Base-by-base conservation (phyloP, 1,140 invertebrate genomes). In the Hylyphantes graminicola region DNA sequence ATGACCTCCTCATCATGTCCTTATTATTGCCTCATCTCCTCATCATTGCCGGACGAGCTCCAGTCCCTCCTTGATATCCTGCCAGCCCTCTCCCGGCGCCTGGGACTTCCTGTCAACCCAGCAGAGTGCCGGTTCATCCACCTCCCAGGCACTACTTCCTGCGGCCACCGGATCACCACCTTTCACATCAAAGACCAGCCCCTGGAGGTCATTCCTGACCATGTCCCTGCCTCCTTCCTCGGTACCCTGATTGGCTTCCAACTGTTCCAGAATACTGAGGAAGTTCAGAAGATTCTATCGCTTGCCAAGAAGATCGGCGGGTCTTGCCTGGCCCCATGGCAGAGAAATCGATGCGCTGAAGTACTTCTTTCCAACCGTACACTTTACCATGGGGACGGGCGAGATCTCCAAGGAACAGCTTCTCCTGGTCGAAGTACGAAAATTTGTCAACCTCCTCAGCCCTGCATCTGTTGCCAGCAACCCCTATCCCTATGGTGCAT, bases 241-340 rank as follows among this genome's bases (percentile, higher is more conserved):
- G 75, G 75, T 9, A 77, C 63, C 5, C 75, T 59, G 2, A 21
- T 77, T 21, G 75, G 75, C 48, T 77, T 64, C 15, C 11, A n/a
- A 10, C 8, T 65, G 10, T 12, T 17, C 7, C 54, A 17, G 3
- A 35, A 21, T 13, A 15, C 11, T 11, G 21, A 13, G 4, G 13
- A 15, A 8, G 7, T 70, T 0, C 2, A 70, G 5, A 13, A 50
- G 0, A 50, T 70, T 15, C 11, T 10, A 1, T 3, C 13, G 21
- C 11, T 55, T 3, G 50, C 17, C 15, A 73, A 7, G 2, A 73
- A 73, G 11, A 59, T 48, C 51, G 21, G 9, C 51, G 10, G 3
- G 9, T 70, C 67, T 50, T 8, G 12, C n/a, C 70, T 73, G 0
- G 51, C 51, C 7, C 51, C n/a, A 11, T 73, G 55, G 55, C 55